Base-by-base conservation (phyloP, 2,888 invertebrate genomes). In the Eupsilia transversa region DNA sequence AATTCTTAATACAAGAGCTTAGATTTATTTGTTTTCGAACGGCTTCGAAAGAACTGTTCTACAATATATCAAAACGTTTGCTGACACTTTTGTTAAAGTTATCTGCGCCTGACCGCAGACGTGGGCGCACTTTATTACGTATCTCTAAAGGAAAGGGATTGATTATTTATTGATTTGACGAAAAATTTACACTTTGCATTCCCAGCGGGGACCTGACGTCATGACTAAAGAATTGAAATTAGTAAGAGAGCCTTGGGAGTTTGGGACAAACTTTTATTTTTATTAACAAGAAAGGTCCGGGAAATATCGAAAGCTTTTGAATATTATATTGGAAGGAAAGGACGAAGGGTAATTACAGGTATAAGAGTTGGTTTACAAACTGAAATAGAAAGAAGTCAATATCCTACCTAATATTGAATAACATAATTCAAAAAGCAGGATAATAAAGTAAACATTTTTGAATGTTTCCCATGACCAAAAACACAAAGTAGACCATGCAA, bases 41-140 rank as follows among this genome's bases (percentile, higher is more conserved):
- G 65, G 9, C 65, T 66, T 61, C 59, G 52, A 80, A 82, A 72
- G 83, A 81, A 79, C 33, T 81, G 56, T 76, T 79, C 79, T 82
- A 84, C 77, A 82, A 89, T 89, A 85, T 85, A 88, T 89, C 83
- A 91, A 88, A 80, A 85, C 74, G 76, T 67, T 79, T 64, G 78
- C 77, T 75, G 78, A 81, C 85, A 81, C 83, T 74, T 86, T 85
- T 85, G 84, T 87, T 86, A 86, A 90, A 88, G 83, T 89, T 91
- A 91, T 89, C 90, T 79, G 79, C 82, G 75, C 73, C 71, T 85
- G 83, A 90, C 91, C 89, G 75, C 90, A 89, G 72, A 88, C 84
- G 88, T 88, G 89, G 87, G 88, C 80, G 86, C 88, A 88, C 85
- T 89, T 92, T 90, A 91, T 90, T 90, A 90, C 77, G 72, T 82